Conservation (phyloP, 92 coral and sea anemone species). For the Porites lobata region DNA sequence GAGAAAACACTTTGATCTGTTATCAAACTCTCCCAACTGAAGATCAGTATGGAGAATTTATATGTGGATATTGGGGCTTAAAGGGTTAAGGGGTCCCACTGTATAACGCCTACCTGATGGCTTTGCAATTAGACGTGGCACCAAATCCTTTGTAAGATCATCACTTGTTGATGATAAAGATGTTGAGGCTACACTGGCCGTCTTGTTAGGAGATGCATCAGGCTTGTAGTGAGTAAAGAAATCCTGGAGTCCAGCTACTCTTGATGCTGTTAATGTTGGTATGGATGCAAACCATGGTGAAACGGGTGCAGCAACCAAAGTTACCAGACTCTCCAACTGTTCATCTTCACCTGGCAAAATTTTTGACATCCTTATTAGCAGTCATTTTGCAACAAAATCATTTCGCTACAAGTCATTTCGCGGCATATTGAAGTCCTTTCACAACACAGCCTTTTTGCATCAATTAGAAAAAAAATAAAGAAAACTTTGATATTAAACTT, state of each 20-base stretch:
- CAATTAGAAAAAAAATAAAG: no score
- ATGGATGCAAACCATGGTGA: conserved; percentile 37
- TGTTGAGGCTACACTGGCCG: not conserved
- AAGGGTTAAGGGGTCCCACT: no score
- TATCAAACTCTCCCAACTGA: no score
- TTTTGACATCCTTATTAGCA: not conserved
- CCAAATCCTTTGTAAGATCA: not conserved
- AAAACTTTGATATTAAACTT: no score
- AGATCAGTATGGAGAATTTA: no score
- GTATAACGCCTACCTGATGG: conserved; percentile 3
- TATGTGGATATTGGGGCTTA: no score
- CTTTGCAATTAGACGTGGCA: not conserved
- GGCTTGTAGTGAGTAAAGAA: conserved; percentile 48
- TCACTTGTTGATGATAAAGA: not conserved
- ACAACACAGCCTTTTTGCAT: not conserved
- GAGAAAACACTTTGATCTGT: no score
- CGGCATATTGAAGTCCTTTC: no score
- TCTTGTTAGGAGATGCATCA: conserved; percentile 3
- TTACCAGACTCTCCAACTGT: conserved; percentile 54
- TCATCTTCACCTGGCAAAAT: conserved; percentile 45
- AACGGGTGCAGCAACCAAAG: conserved; percentile 65
- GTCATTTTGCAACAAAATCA: no score
- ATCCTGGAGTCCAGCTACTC: conserved; percentile 83
- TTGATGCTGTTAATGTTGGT: conserved; percentile 54
- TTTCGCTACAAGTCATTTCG: no score